Percentiles rank a stretch among this genome's conserved stretches.
These are phyloP conservation scores for Poecilobothrus nobilitatus DNA, from an alignment of 2,888 invertebrate species.

Conservation along the genomic window DNA sequence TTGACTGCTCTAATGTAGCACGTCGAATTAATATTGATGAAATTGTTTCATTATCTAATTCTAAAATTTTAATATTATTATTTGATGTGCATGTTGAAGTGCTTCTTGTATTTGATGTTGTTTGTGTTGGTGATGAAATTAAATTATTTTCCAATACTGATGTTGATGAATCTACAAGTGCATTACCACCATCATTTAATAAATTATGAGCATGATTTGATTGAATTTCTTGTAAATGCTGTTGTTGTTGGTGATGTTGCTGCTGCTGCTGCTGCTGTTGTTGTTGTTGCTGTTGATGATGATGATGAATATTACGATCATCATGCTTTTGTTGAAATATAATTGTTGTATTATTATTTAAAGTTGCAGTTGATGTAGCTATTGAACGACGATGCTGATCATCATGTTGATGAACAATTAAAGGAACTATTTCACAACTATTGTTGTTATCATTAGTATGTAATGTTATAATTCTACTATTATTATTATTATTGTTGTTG, in stretches of 20 bases:
- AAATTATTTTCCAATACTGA: conserved; percentile 9
- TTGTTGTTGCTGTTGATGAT: background rate
- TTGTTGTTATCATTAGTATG: conserved; percentile 9
- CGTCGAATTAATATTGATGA: conserved; percentile 1
- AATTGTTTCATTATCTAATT: background rate
- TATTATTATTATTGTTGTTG: conserved; percentile 13
- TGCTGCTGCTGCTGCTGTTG: conserved; percentile 15
- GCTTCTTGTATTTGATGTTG: conserved; percentile 15
- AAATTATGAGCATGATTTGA: background rate
- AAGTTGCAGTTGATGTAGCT: background rate
- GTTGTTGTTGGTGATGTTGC: background rate
- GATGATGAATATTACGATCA: background rate
- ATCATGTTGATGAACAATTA: conserved; percentile 15
- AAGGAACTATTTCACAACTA: conserved; percentile 18
- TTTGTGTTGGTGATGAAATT: conserved; percentile 6
- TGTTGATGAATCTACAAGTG: conserved; percentile 10
- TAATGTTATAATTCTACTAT: conserved; percentile 7
- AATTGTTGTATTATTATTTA: conserved; percentile 1
- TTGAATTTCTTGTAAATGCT: background rate
- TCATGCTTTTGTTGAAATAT: background rate
- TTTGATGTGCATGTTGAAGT: background rate
- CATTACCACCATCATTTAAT: conserved; percentile 4
- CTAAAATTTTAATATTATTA: background rate
- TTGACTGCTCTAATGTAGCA: background rate
- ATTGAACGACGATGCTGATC: background rate